Conservation (phyloP, 2,888 invertebrate species). For the Cosmorhoe ocellata region DNA sequence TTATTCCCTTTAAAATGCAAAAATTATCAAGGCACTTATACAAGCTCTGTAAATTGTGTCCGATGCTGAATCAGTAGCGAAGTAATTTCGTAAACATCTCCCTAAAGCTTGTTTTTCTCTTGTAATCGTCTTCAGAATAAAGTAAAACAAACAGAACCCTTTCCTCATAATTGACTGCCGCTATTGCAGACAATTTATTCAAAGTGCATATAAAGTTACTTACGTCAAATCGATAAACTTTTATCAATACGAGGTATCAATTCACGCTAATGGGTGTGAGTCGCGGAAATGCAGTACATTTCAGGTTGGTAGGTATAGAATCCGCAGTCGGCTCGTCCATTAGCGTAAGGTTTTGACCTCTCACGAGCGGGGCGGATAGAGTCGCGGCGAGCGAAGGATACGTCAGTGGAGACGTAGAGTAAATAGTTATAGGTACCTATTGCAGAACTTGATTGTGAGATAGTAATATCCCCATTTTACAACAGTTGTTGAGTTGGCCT, state of each 20-base stretch:
- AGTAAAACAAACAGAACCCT: constrained; percentile 9
- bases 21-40: too few relatives aligned
- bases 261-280: constrained; percentile 57
- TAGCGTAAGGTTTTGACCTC: constrained; percentile 9
- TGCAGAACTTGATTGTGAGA: too few relatives aligned
- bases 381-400: neutral
- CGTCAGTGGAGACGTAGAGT: neutral
- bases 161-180: neutral
- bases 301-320: constrained; percentile 38
- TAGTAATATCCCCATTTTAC: too few relatives aligned
- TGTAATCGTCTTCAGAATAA: too few relatives aligned
- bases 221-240: constrained; percentile 19
- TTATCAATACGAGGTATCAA: constrained; percentile 28
- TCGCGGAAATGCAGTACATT: constrained; percentile 55
- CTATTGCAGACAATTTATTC: constrained; percentile 11
- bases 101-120: too few relatives aligned
- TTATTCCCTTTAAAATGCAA: too few relatives aligned
- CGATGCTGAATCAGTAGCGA: too few relatives aligned
- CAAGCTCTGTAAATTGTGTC: too few relatives aligned
- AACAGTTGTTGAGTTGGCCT: too few relatives aligned
- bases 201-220: constrained; percentile 14
- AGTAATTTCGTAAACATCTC: too few relatives aligned
- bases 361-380: constrained; percentile 7
- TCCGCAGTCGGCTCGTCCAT: constrained; percentile 26
- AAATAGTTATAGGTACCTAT: too few relatives aligned